A percentile compares a stretch with the other conserved stretches of the same genome.
Evolutionary conservation across 2,113 vertebrate species (phyloP).

Genomic region (Arenaria interpres): DNA sequence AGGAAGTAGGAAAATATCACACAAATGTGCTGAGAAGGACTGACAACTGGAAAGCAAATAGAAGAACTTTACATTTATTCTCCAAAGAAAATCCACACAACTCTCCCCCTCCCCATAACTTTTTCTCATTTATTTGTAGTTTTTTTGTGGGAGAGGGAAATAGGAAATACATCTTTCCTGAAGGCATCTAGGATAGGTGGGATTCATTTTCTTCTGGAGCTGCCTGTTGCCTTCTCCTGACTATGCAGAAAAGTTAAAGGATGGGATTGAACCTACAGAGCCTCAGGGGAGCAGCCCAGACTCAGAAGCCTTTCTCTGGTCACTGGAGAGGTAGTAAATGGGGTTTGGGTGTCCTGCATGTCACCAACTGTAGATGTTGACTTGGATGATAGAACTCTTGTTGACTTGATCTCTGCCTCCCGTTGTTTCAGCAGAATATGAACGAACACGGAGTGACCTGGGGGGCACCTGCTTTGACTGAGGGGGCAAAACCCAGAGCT

Average conservation of each 20-base stretch:
- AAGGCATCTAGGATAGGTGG: neutral
- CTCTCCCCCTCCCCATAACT: neutral
- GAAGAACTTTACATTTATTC: neutral
- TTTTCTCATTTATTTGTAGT: neutral
- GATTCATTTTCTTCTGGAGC: neutral
- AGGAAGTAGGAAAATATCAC: conserved; percentile 31
- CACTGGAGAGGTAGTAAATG: neutral
- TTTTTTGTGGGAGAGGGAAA: neutral
- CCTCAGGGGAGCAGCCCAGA: neutral
- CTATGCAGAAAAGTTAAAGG: neutral
- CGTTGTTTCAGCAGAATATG: neutral
- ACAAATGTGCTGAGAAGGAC: neutral
- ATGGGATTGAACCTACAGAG: neutral
- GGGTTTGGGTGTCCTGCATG: neutral
- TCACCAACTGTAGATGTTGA: neutral
- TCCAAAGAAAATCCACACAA: neutral
- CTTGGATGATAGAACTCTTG: neutral
- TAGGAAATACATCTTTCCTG: neutral
- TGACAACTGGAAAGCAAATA: conserved; percentile 2
- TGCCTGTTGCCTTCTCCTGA: neutral
- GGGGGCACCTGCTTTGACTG: neutral
- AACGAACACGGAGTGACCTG: neutral
- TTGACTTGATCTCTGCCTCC: neutral
- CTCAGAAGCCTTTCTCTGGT: neutral
- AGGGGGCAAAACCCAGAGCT: neutral